A percentile compares a stretch with the other conserved stretches of the same genome.
These are phyloP conservation scores for Diacarnus erythraeanus DNA, from an alignment of 37 sponge, comb jelly and placozoan species.

Conservation along the genomic window DNA sequence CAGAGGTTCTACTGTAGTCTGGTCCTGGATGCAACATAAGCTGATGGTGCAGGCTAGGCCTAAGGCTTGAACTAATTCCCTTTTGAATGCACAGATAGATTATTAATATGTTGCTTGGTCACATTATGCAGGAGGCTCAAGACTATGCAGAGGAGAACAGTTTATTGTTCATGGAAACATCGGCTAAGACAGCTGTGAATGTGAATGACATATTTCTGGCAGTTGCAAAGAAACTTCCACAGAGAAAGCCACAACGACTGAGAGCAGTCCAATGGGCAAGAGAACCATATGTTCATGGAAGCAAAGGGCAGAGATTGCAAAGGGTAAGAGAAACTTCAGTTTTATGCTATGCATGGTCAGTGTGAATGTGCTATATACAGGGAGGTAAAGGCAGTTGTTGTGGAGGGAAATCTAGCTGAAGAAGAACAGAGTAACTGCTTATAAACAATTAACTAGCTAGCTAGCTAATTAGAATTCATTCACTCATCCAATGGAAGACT, in stretches of 20 bases:
- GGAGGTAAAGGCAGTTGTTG: neutral
- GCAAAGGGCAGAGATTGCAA: constrained; percentile 18
- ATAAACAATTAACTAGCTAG: too few relatives aligned
- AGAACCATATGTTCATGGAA: constrained; percentile 37
- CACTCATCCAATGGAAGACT: too few relatives aligned
- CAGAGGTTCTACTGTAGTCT: too few relatives aligned
- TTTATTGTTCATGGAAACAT: constrained; percentile 99
- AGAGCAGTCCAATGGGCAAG: constrained; percentile 19
- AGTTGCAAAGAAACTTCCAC: constrained; percentile 93
- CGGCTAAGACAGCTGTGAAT: constrained; percentile 99
- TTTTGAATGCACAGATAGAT: too few relatives aligned
- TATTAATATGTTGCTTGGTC: too few relatives aligned
- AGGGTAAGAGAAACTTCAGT: neutral
- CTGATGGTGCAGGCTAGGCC: too few relatives aligned
- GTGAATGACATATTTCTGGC: constrained; percentile 97
- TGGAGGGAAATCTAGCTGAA: neutral
- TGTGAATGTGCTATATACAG: neutral
- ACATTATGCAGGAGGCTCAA: constrained; percentile 97
- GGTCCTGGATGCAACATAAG: too few relatives aligned
- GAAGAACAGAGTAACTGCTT: too few relatives aligned
- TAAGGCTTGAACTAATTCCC: too few relatives aligned
- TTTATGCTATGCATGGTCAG: neutral
- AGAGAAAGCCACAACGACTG: constrained; percentile 65
- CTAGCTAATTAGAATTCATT: too few relatives aligned
- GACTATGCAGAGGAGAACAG: constrained; percentile 97